phyloP scores from a whole-genome alignment of 1,140 invertebrate species.

The Drosophila biarmipes region DNA sequence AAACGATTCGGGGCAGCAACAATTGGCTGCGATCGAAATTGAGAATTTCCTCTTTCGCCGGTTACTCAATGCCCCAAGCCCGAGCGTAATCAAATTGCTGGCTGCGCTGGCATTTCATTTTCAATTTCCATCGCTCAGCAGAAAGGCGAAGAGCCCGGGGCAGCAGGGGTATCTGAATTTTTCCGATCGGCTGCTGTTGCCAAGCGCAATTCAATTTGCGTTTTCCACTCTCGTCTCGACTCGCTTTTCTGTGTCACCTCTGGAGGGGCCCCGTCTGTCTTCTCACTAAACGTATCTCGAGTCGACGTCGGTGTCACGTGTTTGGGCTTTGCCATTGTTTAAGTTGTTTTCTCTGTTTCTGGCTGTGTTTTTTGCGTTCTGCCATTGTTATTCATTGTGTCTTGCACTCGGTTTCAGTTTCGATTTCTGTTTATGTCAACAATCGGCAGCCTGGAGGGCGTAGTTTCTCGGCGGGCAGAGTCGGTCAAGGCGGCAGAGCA shows the following conservation, averaged over 20 bases:
- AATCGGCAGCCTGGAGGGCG: slow-evolving; percentile 11
- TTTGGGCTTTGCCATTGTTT: slow-evolving; percentile 47
- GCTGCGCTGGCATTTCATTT: slow-evolving; percentile 12
- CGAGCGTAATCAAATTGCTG: slow-evolving; percentile 23
- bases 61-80: slow-evolving; percentile 16
- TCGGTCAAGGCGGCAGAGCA: slow-evolving; percentile 38
- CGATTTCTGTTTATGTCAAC: slow-evolving; percentile 66
- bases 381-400: slow-evolving; percentile 30
- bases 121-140: slow-evolving; percentile 52
- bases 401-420: slow-evolving; percentile 53
- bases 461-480: slow-evolving; percentile 6
- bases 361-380: slow-evolving; percentile 24
- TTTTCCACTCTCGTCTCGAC: slow-evolving; percentile 24
- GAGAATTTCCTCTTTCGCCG: slow-evolving; percentile 28
- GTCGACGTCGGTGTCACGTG: slow-evolving; percentile 60
- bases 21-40: slow-evolving; percentile 23
- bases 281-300: background rate
- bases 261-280: slow-evolving; percentile 14
- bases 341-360: slow-evolving; percentile 40
- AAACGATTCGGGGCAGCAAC: slow-evolving; percentile 1
- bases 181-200: slow-evolving; percentile 39
- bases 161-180: slow-evolving; percentile 9
- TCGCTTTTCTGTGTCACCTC: slow-evolving; percentile 70
- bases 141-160: slow-evolving; percentile 7
- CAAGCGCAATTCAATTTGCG: slow-evolving; percentile 54